phyloP scores from a whole-genome alignment of 2,113 vertebrate genomes.

The Morone saxatilis region DNA sequence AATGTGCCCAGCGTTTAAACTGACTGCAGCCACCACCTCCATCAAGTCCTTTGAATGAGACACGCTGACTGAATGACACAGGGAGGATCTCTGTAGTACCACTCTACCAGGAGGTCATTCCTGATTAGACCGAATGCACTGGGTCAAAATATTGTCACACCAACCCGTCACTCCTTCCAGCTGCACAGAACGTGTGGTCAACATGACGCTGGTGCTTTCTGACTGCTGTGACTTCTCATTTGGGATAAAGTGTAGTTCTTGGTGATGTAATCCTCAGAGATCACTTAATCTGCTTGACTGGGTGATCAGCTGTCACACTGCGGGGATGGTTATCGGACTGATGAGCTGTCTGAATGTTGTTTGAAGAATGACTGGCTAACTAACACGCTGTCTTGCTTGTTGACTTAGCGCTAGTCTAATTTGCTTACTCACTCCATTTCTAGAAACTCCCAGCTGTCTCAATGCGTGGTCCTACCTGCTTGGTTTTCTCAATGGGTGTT shows the following conservation, averaged over 20 bases:
- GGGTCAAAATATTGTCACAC: slow-evolving; percentile 13
- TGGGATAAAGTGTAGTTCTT: slow-evolving; percentile 44
- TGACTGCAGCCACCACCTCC: not conserved
- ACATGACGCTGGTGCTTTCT: slow-evolving; percentile 13
- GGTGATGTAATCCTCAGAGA: slow-evolving; percentile 44
- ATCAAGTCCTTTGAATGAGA: slow-evolving; percentile 4
- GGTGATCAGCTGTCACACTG: not conserved
- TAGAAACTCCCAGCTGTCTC: not conserved
- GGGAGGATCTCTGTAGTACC: not conserved
- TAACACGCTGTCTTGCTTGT: not conserved
- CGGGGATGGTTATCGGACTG: slow-evolving; percentile 5
- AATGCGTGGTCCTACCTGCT: not conserved
- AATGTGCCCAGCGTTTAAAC: not conserved
- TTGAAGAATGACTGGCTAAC: not conserved
- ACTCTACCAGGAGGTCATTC: not conserved
- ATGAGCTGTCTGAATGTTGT: not conserved
- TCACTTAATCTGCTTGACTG: slow-evolving; percentile 46
- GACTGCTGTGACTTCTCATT: slow-evolving; percentile 31
- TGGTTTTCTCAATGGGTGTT: not conserved
- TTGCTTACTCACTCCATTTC: not conserved
- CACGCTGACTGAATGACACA: slow-evolving; percentile 1
- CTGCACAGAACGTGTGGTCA: not conserved
- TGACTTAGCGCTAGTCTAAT: not conserved
- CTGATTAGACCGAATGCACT: not conserved
- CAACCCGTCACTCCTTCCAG: slow-evolving; percentile 1